Conservation (phyloP, 1,140 invertebrate genomes). For the Akabosia matsudoensis region DNA sequence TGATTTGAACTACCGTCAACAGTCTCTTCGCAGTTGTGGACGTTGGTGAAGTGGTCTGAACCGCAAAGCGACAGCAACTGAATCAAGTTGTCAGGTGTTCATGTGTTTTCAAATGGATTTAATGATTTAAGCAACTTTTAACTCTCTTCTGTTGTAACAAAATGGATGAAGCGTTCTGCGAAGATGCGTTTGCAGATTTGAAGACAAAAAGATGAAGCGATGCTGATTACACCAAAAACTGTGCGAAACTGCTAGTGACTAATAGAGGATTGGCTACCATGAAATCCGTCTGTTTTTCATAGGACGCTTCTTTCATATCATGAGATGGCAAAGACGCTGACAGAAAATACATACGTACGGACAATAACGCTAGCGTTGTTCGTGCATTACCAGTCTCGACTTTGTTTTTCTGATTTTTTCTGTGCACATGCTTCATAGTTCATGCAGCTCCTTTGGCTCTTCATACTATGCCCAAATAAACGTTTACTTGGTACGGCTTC, state of each 20-base stretch:
- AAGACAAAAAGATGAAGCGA: background rate
- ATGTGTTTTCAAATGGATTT: constrained; percentile 5
- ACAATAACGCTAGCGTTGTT: too few species aligned
- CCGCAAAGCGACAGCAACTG: constrained; percentile 8
- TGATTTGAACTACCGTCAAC: background rate
- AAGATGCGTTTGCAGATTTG: background rate
- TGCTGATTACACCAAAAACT: background rate
- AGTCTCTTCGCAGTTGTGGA: background rate
- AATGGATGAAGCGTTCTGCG: background rate
- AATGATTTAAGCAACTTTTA: constrained; percentile 1
- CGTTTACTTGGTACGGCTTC: too few species aligned
- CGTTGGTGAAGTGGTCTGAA: background rate
- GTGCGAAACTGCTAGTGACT: constrained; percentile 6
- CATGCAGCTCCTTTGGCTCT: too few species aligned
- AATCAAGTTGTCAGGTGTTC: constrained; percentile 7
- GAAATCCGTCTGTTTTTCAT: background rate
- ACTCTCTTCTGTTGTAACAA: background rate
- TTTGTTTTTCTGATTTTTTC: too few species aligned
- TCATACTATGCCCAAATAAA: too few species aligned
- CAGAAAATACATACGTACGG: background rate
- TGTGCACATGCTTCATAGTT: too few species aligned
- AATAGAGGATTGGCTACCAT: background rate
- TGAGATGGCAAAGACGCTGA: background rate
- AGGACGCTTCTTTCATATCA: background rate
- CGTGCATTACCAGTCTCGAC: too few species aligned